Evolutionary conservation across 1,140 invertebrate genomes (phyloP), one percentile per base, ranked within the genome.

Genomic region (Rhizoglyphus robini): DNA sequence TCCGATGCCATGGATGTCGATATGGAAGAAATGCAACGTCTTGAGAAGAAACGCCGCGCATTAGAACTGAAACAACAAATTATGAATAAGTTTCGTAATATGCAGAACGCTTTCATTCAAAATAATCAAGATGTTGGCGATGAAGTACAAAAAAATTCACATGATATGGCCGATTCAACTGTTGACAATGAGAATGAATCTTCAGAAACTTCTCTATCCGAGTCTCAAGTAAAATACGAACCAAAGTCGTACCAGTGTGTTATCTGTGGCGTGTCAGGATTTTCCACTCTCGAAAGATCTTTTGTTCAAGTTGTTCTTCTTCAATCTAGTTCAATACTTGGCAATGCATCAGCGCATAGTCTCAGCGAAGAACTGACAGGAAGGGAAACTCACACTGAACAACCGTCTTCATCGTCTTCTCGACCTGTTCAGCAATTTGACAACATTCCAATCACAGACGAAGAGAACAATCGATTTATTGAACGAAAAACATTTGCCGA

Each of bases 51-150:
- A 46, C 81, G 84, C 63, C 82, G 85, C 68, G 91, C 90, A 0
- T 86, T 86, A 67, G 90, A 95, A 72, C 81, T 90, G 18, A 91
- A 96, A 73, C 83, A 88, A 71, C 88, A 90, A 73, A 75, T 96
- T 57, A 93, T 96, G 86, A 85, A 85, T 36, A 88, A 96, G 71
- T 95, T 96, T 81, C 88, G 88, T 0, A 85, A 85, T 20, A 85
- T 87, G 67, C 92, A 95, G 76, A 88, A 88, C 72, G 85, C 88
- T 72, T 96, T 96, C 75, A 86, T 95, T 84, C 84, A 90, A 72
- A 84, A 86, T 68, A 87, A 84, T 84, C 84, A 60, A 60, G 27
- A 27, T 32, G 36, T 29, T 1, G 15, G 13, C 30, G 58, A 60
- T n/a, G 27, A 83, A 76, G 67, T 69, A 66, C 84, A 90, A 72